Evolutionary conservation across 2,797 vertebrate genomes (phyloP), one percentile per base, ranked within the genome.

Genomic region (Paratrypauchen microcephalus): DNA sequence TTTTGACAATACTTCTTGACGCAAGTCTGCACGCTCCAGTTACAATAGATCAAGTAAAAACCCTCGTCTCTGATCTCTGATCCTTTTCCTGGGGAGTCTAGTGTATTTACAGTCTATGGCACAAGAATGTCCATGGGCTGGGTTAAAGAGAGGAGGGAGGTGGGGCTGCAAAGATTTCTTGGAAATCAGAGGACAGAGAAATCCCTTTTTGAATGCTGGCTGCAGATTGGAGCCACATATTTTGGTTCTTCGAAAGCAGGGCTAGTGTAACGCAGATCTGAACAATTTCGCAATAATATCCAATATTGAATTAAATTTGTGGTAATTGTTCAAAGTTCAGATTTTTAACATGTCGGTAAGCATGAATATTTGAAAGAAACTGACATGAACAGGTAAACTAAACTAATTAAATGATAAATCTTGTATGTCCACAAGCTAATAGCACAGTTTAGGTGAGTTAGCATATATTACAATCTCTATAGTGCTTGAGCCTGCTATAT

Each of bases 141-240:
- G 4, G 19, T 1, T 5, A 1, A 36, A 15, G 7, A 36, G 6
- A 55, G 66, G 64, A 71, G 78, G 80, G 45, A 77, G 63, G 78
- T 73, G 70, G 62, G 69, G 39, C 64, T 57, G 68, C 72, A 59
- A 36, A 1, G 65, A 89, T 55, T 90, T 94, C 92, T 84, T 74
- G 87, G 90, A 93, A 93, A 89, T 80, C 76, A 65, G 56, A 85
- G 83, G 32, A 86, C 79, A 85, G 72, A 74, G 84, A 62, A 81
- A 69, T 81, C 75, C 32, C 19, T 69, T 72, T 56, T 72, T 75
- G 64, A 56, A 62, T 19, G 56, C 68, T 32, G 23, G 45, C 65
- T 23, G 19, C 8, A 67, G 71, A 80, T 76, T 80, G 21, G 73
- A 78, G 68, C 79, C 85, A 81, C 63, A 59, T 84, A 78, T 78